Evolutionary conservation across 2,797 vertebrate species (phyloP), one percentile per base, ranked within the genome.

Genomic region (Tympanoctomys barrerae): DNA sequence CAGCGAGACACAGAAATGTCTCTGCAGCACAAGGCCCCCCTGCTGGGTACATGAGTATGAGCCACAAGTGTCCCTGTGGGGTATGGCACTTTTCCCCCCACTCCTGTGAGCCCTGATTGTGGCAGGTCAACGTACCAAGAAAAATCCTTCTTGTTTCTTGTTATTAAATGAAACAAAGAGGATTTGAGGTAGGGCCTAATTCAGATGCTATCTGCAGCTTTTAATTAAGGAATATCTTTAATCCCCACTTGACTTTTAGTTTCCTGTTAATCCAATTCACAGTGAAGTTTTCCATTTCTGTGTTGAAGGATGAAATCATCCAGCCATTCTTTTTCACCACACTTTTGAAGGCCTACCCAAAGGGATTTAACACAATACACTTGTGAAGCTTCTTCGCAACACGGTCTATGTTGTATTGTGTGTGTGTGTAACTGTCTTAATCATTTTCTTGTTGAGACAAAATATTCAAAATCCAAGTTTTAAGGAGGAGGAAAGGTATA

Each of bases 341-440:
- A 39, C 36, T 90, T 93, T 92, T 73, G 59, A 88, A 96, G 49
- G n/a, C 77, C 83, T 49, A 24, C 39, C 52, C 81, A 80, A 42
- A 91, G 18, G 21, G 87, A 11, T 2, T 68, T 78, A 85, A 28
- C 10, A 24, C 7, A 90, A 46, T 66, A 46, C 7, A 86, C 89
- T 79, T 77, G 10, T 33, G 62, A 93, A 54, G 2, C 70, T 83
- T 86, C 70, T 66, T 68, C n/a, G 52, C 39, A 79, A 42, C 8
- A 64, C 14, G 9, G 5, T 66, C 39, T 79, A n/a, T 83, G 26
- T 87, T 46, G 71, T 75, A 26, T 28, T 42, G 5, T 42, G 42
- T 49, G 8, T 33, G 18, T 4, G 6, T 75, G n/a, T 54, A 39
- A 42, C 71, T 57, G 31, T 93, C 94, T 88, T 77, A 61, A n/a